Percentiles rank a stretch among this genome's conserved stretches.
Evolutionary conservation across 2,888 invertebrate species (phyloP).

Genomic region (Alviniconcha strummeri): DNA sequence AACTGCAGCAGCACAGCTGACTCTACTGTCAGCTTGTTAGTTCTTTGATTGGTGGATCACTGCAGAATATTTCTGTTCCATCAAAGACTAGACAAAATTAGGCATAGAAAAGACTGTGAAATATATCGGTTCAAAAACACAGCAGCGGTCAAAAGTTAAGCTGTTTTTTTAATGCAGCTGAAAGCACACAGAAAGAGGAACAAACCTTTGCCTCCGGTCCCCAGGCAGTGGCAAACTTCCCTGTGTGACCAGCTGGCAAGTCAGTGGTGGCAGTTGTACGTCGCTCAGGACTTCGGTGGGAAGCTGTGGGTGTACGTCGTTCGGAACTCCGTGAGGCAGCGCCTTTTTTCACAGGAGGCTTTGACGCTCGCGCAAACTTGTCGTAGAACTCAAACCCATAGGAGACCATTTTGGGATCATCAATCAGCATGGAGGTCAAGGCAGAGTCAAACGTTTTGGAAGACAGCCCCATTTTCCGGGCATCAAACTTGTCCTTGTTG

Average conservation of each 20-base stretch:
- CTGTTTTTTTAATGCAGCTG: too few relatives aligned
- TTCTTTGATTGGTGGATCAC: too few relatives aligned
- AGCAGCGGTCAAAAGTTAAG: too few relatives aligned
- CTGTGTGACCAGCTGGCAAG: background rate
- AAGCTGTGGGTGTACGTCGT: background rate
- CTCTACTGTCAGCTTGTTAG: too few relatives aligned
- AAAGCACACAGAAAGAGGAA: background rate
- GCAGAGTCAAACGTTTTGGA: constrained; percentile 64
- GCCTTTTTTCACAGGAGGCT: constrained; percentile 20
- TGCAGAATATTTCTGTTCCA: too few relatives aligned
- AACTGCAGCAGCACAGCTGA: too few relatives aligned
- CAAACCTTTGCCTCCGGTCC: constrained; percentile 52
- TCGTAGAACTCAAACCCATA: constrained; percentile 52
- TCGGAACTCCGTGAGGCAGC: background rate
- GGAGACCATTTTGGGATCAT: constrained; percentile 36
- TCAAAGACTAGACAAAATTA: too few relatives aligned
- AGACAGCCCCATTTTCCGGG: constrained; percentile 58
- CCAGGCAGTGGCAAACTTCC: constrained; percentile 38
- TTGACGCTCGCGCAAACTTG: constrained; percentile 55
- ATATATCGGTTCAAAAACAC: too few relatives aligned
- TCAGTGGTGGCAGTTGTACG: background rate
- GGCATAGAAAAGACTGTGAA: too few relatives aligned
- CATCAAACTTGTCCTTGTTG: constrained; percentile 59
- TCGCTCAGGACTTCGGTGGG: background rate
- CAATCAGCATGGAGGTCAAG: constrained; percentile 59